Base-by-base conservation (phyloP, 2,797 vertebrate species). In the Coreius guichenoti region DNA sequence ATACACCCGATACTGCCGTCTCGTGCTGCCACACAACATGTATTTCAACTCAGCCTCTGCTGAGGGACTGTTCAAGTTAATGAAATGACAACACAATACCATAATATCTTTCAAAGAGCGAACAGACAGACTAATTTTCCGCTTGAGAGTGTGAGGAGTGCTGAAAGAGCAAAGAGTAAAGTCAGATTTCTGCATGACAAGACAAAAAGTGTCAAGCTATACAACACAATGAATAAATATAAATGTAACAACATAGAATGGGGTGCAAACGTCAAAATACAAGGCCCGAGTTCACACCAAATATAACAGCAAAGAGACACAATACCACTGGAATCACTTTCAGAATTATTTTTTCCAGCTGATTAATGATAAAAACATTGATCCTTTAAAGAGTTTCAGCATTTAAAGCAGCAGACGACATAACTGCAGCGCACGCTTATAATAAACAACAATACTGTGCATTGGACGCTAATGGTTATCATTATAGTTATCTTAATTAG, bases 21-120 rank as follows among this genome's bases (percentile, higher is more conserved):
- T 58, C 54, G 1, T 43, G 51, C 17, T 56, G 49, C 61, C 16
- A 54, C 21, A 68, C 9, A 68, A 29, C 47, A n/a, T 9, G 8
- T 3, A 78, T 79, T 72, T 72, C 31, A 31, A 45, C 26, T 14
- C 51, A 8, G 23, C 51, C 47, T 67, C 31, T 49, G 43, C 72
- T 39, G 26, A 75, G 61, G 11, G 47, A 58, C 43, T 47, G 36
- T 70, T 84, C 36, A 56, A 33, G 65, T 58, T 79, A 78, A 84
- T 79, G 65, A 84, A 79, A 70, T 58, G 26, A 72, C 65, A 84
- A 68, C 82, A 76, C 17, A 13, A 76, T 83, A 54, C 61, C 36
- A 56, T n/a, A 54, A 45, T 69, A 39, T 77, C 63, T 80, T 49
- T 67, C 39, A 56, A 61, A 68, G 21, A 72, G 43, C 14, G 45